A percentile compares a stretch with the other conserved stretches of the same genome.
These are phyloP conservation scores for Antheraea assamensis DNA, from an alignment of 2,888 invertebrate genomes.

Conservation along the genomic window DNA sequence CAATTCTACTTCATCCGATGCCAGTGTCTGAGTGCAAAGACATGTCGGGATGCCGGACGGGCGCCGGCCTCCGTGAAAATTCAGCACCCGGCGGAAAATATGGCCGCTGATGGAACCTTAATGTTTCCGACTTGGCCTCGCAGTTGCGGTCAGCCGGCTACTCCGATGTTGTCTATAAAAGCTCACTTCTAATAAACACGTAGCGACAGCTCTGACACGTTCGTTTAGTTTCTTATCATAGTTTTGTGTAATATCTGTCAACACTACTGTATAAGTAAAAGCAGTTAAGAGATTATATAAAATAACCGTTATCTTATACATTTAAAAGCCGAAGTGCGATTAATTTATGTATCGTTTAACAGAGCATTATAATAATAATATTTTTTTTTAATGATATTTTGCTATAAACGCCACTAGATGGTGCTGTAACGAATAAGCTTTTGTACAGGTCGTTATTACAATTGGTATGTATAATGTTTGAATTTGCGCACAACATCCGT, in stretches of 20 bases:
- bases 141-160: conserved; percentile 68
- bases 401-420: too few species aligned
- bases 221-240: conserved; percentile 14
- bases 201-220: conserved; percentile 41
- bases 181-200: conserved; percentile 54
- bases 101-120: conserved; percentile 78
- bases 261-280: neutral
- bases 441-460: too few species aligned
- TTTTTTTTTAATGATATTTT: too few species aligned
- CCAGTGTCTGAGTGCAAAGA: conserved; percentile 78
- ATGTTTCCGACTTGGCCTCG: conserved; percentile 76
- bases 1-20: conserved; percentile 67
- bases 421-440: too few species aligned
- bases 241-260: conserved; percentile 2
- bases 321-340: too few species aligned
- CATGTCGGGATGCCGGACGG: conserved; percentile 70
- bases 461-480: too few species aligned
- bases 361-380: too few species aligned
- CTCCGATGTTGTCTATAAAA: conserved; percentile 64
- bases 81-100: conserved; percentile 72
- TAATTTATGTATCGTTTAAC: too few species aligned
- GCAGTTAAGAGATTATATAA: neutral
- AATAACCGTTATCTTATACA: neutral
- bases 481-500: too few species aligned
- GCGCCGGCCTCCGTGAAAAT: conserved; percentile 70